Evolutionary conservation across 2,113 vertebrate species (phyloP).

Genomic region (Burhinus bistriatus): DNA sequence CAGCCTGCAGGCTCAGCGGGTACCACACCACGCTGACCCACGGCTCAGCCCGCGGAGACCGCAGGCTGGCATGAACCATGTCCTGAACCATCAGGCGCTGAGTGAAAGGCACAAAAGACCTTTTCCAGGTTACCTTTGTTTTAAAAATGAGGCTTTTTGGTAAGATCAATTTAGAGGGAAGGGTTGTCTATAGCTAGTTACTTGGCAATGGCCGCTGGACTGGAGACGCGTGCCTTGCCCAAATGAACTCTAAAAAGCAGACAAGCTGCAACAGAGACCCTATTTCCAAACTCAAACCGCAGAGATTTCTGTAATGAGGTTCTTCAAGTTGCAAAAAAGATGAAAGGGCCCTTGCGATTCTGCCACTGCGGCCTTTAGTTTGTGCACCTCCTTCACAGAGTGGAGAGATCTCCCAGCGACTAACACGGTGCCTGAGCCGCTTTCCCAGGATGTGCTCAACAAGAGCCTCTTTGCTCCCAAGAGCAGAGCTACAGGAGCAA

Average conservation of each 20-base stretch:
- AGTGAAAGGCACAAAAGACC: background rate
- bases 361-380: background rate
- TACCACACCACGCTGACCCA: rapidly evolving
- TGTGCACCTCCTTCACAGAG: background rate
- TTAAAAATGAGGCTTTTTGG: background rate
- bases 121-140: background rate
- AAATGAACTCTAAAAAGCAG: background rate
- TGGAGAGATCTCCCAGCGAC: rapidly evolving
- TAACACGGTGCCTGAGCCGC: rapidly evolving
- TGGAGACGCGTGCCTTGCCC: background rate
- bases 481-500: background rate
- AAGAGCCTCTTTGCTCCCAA: background rate
- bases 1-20: too few species aligned
- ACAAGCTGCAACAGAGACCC: rapidly evolving
- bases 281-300: background rate
- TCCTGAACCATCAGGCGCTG: background rate
- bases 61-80: background rate
- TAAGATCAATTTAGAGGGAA: background rate
- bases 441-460: background rate
- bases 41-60: background rate
- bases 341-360: background rate
- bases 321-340: background rate
- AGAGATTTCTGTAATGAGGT: background rate
- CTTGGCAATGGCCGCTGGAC: background rate
- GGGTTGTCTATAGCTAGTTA: too few species aligned